Evolutionary conservation across 2,888 invertebrate genomes (phyloP), one percentile per base, ranked within the genome.

Genomic region (Melinaea menophilus): DNA sequence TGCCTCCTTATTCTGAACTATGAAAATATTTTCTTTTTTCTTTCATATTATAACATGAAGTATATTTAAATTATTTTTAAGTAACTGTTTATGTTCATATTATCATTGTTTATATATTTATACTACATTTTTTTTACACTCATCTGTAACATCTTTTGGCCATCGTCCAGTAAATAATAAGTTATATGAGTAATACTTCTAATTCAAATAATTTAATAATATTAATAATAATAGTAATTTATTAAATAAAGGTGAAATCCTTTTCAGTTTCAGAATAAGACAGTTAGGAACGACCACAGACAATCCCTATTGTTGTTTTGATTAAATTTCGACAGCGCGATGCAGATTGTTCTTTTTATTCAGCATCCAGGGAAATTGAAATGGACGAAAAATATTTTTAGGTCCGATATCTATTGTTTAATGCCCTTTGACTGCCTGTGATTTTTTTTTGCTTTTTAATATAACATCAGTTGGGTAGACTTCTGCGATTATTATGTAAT

Each of bases 301-400:
- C 82, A 81, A 79, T 78, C 74, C 78, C 80, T 82, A 84, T 86
- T 86, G 86, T 86, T 87, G 85, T 84, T 87, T 87, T 87, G 88
- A 88, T 88, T 87, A 87, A 88, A 88, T 87, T 88, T 86, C 79
- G 80, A 81, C 84, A 81, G 79, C 72, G 74, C 75, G 75, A 77
- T 82, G 81, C 80, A 80, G 80, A 85, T 81, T 85, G 84, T 78
- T 79, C 81, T 78, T 82, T 85, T 83, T 81, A 79, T 79, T 76
- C 81, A 79, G 70, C 67, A 37, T 61, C 61, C 55, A 60, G 55
- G 60, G 73, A 76, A 79, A 81, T 79, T 79, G 75, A 72, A 78
- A 73, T 71, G 73, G 72, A 76, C 71, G 66, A 64, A 65, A 73
- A 78, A 76, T 78, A 76, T 79, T 79, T 79, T 78, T 76, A 76